Evolutionary conservation across 2,888 invertebrate genomes (phyloP).

Genomic region (Ectemnius cavifrons): DNA sequence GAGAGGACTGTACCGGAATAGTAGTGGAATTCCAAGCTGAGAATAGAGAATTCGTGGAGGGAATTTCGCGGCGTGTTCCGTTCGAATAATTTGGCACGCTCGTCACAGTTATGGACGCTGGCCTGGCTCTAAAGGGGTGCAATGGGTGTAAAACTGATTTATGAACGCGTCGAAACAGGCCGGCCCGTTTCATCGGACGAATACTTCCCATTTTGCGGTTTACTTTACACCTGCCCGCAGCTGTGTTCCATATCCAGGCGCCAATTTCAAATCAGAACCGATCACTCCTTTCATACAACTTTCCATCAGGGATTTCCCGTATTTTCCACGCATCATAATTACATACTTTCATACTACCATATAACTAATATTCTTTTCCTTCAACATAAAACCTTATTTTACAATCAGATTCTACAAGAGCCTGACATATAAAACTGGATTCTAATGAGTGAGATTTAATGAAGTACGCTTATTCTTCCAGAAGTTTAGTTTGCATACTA

Average conservation of each 20-base stretch:
- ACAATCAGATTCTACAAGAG: too few species aligned
- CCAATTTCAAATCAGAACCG: not conserved
- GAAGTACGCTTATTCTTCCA: too few species aligned
- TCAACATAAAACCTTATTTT: conserved; percentile 12
- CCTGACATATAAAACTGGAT: too few species aligned
- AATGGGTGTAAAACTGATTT: conserved; percentile 44
- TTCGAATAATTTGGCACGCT: conserved; percentile 48
- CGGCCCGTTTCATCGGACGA: conserved; percentile 32
- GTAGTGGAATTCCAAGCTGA: conserved; percentile 2
- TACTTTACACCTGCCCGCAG: conserved; percentile 23
- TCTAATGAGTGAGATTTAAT: too few species aligned
- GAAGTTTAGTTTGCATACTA: too few species aligned
- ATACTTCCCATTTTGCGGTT: conserved; percentile 22
- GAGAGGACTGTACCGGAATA: not conserved
- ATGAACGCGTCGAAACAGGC: conserved; percentile 26
- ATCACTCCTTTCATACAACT: too few species aligned
- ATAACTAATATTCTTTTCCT: not conserved
- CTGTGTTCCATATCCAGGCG: conserved; percentile 16
- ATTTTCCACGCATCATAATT: too few species aligned
- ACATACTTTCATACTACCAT: too few species aligned
- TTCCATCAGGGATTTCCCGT: too few species aligned
- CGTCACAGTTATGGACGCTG: conserved; percentile 8
- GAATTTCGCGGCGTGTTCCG: conserved; percentile 17
- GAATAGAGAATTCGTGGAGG: conserved; percentile 27
- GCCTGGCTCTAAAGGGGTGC: conserved; percentile 23